Evolutionary conservation across 2,113 vertebrate genomes (phyloP), one percentile per base, ranked within the genome.

Genomic region (Onychostruthus taczanowskii): DNA sequence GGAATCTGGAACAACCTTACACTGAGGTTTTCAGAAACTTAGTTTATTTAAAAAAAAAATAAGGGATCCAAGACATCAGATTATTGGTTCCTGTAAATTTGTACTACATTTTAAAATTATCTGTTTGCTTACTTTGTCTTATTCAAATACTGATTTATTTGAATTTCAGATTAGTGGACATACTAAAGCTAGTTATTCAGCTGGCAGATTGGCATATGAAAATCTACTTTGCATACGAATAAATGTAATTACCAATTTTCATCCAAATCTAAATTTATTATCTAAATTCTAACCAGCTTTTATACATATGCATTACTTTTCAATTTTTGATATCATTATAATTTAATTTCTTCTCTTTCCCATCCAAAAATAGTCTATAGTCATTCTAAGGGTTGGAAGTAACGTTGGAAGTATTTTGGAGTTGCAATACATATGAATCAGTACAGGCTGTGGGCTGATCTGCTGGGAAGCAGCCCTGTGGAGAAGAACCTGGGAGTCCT

Each of bases 201-300:
- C 31, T 69, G 26, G 26, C 11, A 81, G 56, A 95, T 27, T 87
- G 56, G 39, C 47, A 70, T 44, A 63, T 37, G 8, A 84, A 81
- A 81, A 58, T 70, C 76, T 87, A 49, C 10, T 94, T 88, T 86
- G 33, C 63, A 50, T 90, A 53, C 84, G 59, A 95, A 84, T 94
- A 78, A 70, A 64, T 74, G 30, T 28, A 89, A 87, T 62, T 89
- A 55, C 14, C 18, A 84, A 55, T 81, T 93, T 94, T 75, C 47
- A 67, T 59, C 43, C 35, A 93, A 89, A 91, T 84, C 61, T 70
- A 69, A 91, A 89, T 81, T 81, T 91, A 50, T 86, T 84, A 75
- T 74, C 52, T 81, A 43, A 58, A n/a, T 89, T 93, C n/a, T 77
- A 58, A 64, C 24, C 44, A 80, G 26, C 12, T 89, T 88, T 77